These are phyloP conservation scores for Gallinago nigripennis DNA, from an alignment of 2,797 vertebrate genomes.

Conservation along the genomic window DNA sequence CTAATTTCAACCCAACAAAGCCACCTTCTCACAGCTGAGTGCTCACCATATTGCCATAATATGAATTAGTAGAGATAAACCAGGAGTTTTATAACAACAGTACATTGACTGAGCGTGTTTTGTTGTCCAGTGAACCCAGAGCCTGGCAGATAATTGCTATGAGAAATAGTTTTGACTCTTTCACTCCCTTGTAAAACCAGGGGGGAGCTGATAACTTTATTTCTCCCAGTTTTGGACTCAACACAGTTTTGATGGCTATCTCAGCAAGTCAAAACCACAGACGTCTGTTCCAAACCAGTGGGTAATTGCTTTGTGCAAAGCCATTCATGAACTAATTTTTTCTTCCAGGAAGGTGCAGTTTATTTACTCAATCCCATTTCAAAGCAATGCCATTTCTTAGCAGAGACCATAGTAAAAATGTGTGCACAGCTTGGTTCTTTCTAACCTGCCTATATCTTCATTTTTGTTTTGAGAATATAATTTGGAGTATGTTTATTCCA, in stretches of 20 bases:
- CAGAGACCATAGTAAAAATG: background rate
- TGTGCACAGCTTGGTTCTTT: background rate
- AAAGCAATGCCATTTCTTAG: background rate
- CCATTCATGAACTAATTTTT: background rate
- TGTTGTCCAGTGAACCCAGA: background rate
- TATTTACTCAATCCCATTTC: background rate
- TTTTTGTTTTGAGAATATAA: background rate
- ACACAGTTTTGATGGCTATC: background rate
- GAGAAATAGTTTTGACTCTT: background rate
- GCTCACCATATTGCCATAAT: background rate
- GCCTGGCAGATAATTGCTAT: background rate
- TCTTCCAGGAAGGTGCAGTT: background rate
- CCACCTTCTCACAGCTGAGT: background rate
- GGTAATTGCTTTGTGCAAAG: slow-evolving; percentile 13
- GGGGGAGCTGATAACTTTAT: background rate
- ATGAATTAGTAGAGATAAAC: background rate
- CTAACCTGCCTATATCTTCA: background rate
- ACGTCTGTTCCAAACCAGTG: background rate
- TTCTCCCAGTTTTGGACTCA: background rate
- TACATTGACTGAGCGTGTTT: background rate
- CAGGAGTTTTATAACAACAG: background rate
- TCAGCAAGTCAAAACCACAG: background rate
- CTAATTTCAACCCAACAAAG: background rate
- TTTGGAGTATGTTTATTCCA: background rate
- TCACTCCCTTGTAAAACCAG: background rate